phyloP scores from a whole-genome alignment of 2,797 vertebrate genomes.

The Catamblyrhynchus diadema region DNA sequence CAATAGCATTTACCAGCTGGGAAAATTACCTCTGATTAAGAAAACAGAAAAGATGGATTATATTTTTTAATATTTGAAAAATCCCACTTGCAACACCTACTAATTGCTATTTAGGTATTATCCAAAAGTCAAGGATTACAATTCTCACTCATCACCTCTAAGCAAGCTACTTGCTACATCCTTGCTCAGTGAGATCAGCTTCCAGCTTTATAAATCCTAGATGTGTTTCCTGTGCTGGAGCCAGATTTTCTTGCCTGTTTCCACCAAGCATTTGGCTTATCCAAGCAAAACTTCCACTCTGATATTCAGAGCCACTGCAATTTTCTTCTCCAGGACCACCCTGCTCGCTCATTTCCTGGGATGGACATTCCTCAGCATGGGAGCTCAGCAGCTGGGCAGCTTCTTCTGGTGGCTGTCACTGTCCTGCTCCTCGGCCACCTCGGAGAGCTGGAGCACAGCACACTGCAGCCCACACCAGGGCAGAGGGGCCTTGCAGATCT shows the following conservation, averaged over 20 bases:
- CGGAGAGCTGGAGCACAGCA: constrained; percentile 82
- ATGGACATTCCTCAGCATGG: background rate
- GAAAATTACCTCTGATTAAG: constrained; percentile 32
- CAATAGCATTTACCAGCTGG: constrained; percentile 28
- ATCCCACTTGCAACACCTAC: background rate
- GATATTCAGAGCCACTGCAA: background rate
- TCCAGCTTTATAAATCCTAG: background rate
- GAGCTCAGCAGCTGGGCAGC: background rate
- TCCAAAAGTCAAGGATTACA: background rate
- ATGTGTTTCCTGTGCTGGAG: background rate
- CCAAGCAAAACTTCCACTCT: background rate
- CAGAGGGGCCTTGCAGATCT: constrained; percentile 85
- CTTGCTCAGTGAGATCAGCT: background rate
- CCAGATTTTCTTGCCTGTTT: background rate
- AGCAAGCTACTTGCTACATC: background rate
- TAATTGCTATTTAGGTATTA: constrained; percentile 11
- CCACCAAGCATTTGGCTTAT: background rate
- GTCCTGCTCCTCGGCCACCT: constrained; percentile 36
- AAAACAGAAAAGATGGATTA: constrained; percentile 7
- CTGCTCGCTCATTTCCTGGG: background rate
- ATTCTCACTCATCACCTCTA: background rate
- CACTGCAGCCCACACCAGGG: constrained; percentile 88
- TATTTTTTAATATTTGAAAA: constrained; percentile 32
- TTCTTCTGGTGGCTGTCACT: background rate
- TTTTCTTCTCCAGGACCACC: background rate